Percentiles rank a stretch among this genome's conserved stretches.
Evolutionary conservation across 2,797 vertebrate species (phyloP).

Genomic region (Pseudotriccus pelzelni): DNA sequence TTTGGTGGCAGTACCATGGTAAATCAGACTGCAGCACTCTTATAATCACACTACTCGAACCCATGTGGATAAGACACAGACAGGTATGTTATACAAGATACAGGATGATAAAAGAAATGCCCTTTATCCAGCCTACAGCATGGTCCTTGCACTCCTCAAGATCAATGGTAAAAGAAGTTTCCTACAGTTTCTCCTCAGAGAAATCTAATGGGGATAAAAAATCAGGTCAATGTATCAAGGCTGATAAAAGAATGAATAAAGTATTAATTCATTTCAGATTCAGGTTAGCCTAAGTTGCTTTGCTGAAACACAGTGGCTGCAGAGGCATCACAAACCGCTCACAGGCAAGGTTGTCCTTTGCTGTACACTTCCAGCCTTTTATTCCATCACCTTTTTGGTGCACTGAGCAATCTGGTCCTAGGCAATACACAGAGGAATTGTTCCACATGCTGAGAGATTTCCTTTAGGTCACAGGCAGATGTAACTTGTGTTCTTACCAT

Average conservation of each 20-base stretch:
- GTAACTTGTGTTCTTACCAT: neutral
- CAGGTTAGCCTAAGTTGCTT: neutral
- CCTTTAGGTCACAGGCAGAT: neutral
- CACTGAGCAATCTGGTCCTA: neutral
- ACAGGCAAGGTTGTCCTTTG: accelerated
- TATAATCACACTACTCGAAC: neutral
- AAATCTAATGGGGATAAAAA: neutral
- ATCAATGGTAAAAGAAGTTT: neutral
- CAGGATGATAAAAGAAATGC: neutral
- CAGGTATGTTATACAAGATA: neutral
- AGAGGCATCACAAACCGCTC: neutral
- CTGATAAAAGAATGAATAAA: neutral
- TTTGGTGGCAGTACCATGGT: neutral
- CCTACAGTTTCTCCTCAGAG: neutral
- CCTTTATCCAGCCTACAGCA: neutral
- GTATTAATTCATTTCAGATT: neutral
- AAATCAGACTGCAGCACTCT: neutral
- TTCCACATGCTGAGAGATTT: neutral
- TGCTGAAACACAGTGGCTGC: neutral
- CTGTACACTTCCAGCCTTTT: neutral
- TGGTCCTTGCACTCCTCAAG: neutral
- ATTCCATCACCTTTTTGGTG: neutral
- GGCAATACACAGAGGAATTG: neutral
- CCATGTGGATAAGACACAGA: neutral
- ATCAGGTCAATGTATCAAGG: neutral